Evolutionary conservation across 1,140 invertebrate species (phyloP).

Genomic region (Brachionus plicatilis): DNA sequence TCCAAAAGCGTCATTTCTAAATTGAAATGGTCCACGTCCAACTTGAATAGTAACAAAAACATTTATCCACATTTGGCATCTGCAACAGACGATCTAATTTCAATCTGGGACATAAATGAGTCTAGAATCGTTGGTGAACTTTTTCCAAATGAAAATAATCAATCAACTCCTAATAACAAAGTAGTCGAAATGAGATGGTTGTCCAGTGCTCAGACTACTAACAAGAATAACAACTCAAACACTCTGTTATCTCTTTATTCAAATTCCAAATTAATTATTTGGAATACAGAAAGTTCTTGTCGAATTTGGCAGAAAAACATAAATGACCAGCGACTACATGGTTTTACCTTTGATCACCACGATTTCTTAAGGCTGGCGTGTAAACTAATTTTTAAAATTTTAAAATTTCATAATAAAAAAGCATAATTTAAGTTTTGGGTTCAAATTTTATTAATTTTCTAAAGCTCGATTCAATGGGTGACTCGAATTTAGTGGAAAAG

Average conservation of each 20-base stretch:
- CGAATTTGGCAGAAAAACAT: not conserved
- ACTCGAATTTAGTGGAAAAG: not conserved
- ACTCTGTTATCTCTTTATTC: slow-evolving; percentile 21
- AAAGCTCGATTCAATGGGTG: not conserved
- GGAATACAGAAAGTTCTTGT: not conserved
- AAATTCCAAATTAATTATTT: slow-evolving; percentile 11
- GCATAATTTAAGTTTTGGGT: slow-evolving; percentile 18
- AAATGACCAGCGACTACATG: not conserved
- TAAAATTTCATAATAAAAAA: not conserved
- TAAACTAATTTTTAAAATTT: not conserved
- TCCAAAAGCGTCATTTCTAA: not conserved
- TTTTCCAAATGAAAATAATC: not conserved
- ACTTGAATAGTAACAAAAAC: not conserved
- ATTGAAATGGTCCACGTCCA: slow-evolving; percentile 3
- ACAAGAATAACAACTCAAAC: slow-evolving; percentile 16
- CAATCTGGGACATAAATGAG: slow-evolving; percentile 28
- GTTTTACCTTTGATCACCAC: slow-evolving; percentile 6
- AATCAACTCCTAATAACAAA: not conserved
- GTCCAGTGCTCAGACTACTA: not conserved
- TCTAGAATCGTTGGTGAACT: not conserved
- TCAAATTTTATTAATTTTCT: slow-evolving; percentile 28
- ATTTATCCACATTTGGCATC: not conserved
- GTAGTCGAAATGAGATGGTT: slow-evolving; percentile 4
- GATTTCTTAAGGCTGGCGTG: slow-evolving; percentile 13
- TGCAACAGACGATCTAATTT: not conserved